These are phyloP conservation scores for Cyanoramphus novaezelandiae DNA, from an alignment of 2,113 vertebrate species.

Conservation along the genomic window DNA sequence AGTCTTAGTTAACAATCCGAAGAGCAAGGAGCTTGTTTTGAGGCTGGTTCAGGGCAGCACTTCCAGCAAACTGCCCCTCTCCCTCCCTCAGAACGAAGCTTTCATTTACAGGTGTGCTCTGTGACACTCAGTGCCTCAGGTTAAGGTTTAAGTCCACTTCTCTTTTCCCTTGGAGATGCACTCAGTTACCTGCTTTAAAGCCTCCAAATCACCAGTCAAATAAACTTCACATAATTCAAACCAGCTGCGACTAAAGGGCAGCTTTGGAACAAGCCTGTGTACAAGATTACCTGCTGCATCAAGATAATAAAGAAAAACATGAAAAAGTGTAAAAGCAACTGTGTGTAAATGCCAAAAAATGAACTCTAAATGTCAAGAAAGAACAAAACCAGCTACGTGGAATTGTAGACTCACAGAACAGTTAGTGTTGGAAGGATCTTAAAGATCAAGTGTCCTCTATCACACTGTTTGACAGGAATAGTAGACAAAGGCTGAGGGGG, in stretches of 20 bases:
- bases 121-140: neutral
- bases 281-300: neutral
- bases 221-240: neutral
- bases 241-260: neutral
- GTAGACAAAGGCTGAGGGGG: accelerated
- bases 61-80: accelerated
- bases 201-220: neutral
- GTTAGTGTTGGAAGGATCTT: neutral
- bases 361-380: neutral
- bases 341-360: neutral
- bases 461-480: neutral
- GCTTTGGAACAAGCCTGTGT: neutral
- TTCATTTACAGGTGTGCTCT: accelerated
- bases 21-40: accelerated
- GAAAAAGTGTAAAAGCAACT: neutral
- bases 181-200: neutral
- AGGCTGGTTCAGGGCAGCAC: neutral
- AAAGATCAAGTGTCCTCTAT: neutral
- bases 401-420: neutral
- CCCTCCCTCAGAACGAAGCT: neutral
- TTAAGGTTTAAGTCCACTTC: neutral
- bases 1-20: neutral
- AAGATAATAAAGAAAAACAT: neutral
- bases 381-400: neutral
- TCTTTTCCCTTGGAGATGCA: neutral